Evolutionary conservation across 2,888 invertebrate species (phyloP).

Genomic region (Trichogramma dendrolimi): DNA sequence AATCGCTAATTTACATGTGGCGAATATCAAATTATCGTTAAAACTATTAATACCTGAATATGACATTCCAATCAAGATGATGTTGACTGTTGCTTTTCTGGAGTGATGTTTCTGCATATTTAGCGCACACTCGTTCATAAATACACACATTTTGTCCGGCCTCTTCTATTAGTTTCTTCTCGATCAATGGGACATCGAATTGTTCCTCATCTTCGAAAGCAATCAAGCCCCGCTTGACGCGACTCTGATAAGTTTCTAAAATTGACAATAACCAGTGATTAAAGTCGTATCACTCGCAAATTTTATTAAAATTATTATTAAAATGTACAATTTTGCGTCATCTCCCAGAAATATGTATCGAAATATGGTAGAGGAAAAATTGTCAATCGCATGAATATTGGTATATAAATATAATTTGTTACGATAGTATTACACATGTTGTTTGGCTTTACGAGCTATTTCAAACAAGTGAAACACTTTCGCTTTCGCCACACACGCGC

Average conservation of each 20-base stretch:
- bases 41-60: slow-evolving; percentile 63
- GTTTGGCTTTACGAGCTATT: slow-evolving; percentile 12
- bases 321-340: no score
- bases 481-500: slow-evolving; percentile 39
- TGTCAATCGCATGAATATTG: no score
- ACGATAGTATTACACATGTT: slow-evolving; percentile 13
- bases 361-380: no score
- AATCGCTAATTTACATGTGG: no score
- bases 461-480: slow-evolving; percentile 44
- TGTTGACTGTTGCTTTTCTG: slow-evolving; percentile 55
- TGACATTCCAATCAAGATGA: slow-evolving; percentile 67
- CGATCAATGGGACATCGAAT: slow-evolving; percentile 69
- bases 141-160: slow-evolving; percentile 76
- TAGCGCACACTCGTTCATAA: slow-evolving; percentile 72
- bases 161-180: slow-evolving; percentile 72
- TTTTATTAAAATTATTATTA: no score
- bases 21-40: neutral
- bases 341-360: no score
- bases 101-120: slow-evolving; percentile 56
- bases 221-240: slow-evolving; percentile 59
- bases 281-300: no score
- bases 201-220: slow-evolving; percentile 52
- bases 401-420: slow-evolving; percentile 11
- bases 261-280: no score
- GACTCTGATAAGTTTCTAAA: slow-evolving; percentile 67